Conservation (phyloP, 2,113 vertebrate species). For the Equus przewalskii region DNA sequence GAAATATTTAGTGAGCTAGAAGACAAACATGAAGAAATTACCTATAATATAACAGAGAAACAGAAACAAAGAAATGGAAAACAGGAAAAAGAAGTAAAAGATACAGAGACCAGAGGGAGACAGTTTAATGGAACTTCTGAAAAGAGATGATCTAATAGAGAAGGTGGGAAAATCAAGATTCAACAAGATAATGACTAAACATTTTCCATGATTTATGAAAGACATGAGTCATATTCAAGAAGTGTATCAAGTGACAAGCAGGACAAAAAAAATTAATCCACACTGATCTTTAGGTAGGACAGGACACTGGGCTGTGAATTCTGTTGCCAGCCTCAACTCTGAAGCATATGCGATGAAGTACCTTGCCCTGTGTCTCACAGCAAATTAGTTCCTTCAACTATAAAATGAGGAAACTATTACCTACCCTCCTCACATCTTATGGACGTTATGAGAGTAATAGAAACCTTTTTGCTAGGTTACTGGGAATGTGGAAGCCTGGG, state of each 20-base stretch:
- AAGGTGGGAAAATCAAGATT: conserved; percentile 23
- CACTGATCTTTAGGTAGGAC: neutral
- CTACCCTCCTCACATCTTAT: neutral
- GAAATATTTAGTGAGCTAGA: conserved; percentile 5
- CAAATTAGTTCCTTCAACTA: conserved; percentile 24
- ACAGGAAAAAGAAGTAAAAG: neutral
- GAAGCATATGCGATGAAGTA: conserved; percentile 14
- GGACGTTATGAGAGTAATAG: neutral
- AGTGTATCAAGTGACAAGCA: neutral
- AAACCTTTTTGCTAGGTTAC: conserved; percentile 18
- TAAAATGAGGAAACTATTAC: conserved; percentile 51
- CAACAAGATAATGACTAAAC: neutral
- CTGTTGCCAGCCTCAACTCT: neutral
- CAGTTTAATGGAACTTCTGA: neutral
- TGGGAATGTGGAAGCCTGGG: neutral
- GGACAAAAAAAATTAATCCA: neutral
- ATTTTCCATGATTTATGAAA: conserved; percentile 18
- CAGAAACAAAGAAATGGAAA: neutral
- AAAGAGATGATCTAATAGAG: neutral
- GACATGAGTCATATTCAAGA: neutral
- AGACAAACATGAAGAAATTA: conserved; percentile 15
- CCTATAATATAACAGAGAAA: neutral
- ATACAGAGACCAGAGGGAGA: neutral
- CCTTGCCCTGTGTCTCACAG: neutral
- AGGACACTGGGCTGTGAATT: neutral